These are phyloP conservation scores for Agrypnia vestita DNA, from an alignment of 1,140 invertebrate species.

Conservation along the genomic window DNA sequence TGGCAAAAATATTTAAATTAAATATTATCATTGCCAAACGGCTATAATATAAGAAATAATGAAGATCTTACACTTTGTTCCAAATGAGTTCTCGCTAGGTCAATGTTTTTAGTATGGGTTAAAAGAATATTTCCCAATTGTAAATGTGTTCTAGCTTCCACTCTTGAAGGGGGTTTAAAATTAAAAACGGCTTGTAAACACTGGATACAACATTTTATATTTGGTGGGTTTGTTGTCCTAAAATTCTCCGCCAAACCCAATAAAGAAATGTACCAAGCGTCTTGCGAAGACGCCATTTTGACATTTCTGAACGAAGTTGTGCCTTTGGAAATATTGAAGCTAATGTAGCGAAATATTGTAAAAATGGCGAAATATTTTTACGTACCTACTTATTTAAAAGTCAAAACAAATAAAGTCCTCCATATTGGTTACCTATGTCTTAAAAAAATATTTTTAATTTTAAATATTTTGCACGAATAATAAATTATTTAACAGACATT, in stretches of 20 bases:
- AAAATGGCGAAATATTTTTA: conserved; percentile 21
- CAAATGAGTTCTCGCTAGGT: conserved; percentile 93
- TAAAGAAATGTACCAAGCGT: conserved; percentile 96
- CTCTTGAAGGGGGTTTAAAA: conserved; percentile 92
- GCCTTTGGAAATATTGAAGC: conserved; percentile 25
- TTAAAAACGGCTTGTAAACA: conserved; percentile 97
- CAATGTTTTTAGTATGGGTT: conserved; percentile 94
- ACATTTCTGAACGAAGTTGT: conserved; percentile 67
- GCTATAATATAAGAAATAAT: not conserved
- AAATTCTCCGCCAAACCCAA: conserved; percentile 97
- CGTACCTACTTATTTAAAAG: too few relatives aligned
- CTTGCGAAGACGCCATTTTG: conserved; percentile 90
- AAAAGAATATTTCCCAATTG: conserved; percentile 96
- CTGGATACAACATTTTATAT: conserved; percentile 96
- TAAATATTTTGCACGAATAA: too few relatives aligned
- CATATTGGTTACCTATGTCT: too few relatives aligned
- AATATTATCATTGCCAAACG: not conserved
- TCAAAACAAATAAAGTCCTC: too few relatives aligned
- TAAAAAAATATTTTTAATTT: too few relatives aligned
- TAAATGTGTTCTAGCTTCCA: conserved; percentile 95
- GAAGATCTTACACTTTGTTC: conserved; percentile 91
- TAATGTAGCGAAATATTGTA: conserved; percentile 33
- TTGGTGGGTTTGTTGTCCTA: conserved; percentile 94
- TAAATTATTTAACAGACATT: too few relatives aligned
- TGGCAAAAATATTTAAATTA: not conserved